These are phyloP conservation scores for Zygaena filipendulae DNA, from an alignment of 2,888 invertebrate genomes.

Conservation along the genomic window DNA sequence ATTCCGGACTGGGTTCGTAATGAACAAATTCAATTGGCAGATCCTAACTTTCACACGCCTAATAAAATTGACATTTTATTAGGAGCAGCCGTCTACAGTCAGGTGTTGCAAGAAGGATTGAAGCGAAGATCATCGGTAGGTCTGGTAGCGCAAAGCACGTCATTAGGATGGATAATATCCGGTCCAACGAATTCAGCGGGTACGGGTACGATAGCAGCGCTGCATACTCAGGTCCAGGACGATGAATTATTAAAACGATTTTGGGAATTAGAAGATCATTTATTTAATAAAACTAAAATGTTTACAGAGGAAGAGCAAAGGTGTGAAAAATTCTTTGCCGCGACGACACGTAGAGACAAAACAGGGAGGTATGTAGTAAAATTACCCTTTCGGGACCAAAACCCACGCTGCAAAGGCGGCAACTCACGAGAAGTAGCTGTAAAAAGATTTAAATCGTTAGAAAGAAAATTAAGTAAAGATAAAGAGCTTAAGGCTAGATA, in stretches of 20 bases:
- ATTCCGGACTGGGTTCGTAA: conserved; percentile 7
- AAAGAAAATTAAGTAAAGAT: neutral
- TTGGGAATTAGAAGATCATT: conserved; percentile 2
- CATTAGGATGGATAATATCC: conserved; percentile 3
- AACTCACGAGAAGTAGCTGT: conserved; percentile 3
- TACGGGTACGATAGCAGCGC: neutral
- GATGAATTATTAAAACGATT: conserved; percentile 1
- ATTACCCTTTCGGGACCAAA: conserved; percentile 1
- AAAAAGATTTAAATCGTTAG: conserved; percentile 2
- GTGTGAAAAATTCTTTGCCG: conserved; percentile 1
- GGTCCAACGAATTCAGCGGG: neutral
- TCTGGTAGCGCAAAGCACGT: neutral
- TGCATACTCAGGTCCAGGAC: neutral
- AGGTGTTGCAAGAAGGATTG: neutral
- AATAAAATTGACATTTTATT: neutral
- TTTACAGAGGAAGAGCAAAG: conserved; percentile 3
- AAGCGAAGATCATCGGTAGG: conserved; percentile 1
- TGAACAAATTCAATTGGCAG: conserved; percentile 7
- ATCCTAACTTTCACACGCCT: conserved; percentile 5
- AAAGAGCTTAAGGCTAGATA: conserved; percentile 2
- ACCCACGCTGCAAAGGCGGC: neutral
- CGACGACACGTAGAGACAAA: neutral
- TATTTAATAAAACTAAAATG: neutral
- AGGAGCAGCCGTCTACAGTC: neutral
- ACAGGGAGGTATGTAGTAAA: conserved; percentile 1